Evolutionary conservation across 2,888 invertebrate species (phyloP).

Genomic region (Lycocerus yunnanus): DNA sequence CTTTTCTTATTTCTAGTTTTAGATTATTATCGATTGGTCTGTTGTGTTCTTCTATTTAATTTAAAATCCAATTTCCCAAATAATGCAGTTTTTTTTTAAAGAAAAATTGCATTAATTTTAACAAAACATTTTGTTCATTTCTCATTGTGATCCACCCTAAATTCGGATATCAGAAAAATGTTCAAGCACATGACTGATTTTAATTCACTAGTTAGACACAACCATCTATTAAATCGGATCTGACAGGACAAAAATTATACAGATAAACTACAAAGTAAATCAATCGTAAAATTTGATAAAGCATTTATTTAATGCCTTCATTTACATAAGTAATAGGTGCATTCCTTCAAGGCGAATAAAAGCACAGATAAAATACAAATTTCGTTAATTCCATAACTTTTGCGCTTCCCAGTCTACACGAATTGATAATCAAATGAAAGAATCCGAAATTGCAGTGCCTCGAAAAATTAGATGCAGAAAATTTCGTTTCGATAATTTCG

Average conservation of each 20-base stretch:
- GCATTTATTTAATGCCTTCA: not conserved
- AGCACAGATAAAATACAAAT: not conserved
- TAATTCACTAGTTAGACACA: not conserved
- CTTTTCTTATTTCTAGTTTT: slow-evolving; percentile 4
- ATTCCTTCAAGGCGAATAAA: not conserved
- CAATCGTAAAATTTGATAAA: slow-evolving; percentile 3
- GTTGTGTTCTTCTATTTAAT: not conserved
- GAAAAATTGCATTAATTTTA: not conserved
- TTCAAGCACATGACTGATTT: not conserved
- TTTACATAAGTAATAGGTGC: not conserved
- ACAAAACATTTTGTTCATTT: not conserved
- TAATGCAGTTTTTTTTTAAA: not conserved
- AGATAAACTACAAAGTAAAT: slow-evolving; percentile 9
- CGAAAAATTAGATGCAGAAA: slow-evolving; percentile 16
- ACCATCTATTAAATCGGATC: slow-evolving; percentile 6
- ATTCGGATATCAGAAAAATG: not conserved
- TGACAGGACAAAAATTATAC: slow-evolving; percentile 5
- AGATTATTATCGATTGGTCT: not conserved
- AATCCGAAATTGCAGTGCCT: slow-evolving; percentile 14
- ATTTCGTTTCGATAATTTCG: slow-evolving; percentile 21
- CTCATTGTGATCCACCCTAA: not conserved
- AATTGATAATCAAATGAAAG: slow-evolving; percentile 8
- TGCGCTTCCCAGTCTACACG: not conserved
- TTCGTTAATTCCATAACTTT: not conserved
- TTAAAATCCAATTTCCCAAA: not conserved